Percentiles rank a stretch among this genome's conserved stretches.
Evolutionary conservation across 2,888 invertebrate species (phyloP).

Genomic region (Drosophila rubida): DNA sequence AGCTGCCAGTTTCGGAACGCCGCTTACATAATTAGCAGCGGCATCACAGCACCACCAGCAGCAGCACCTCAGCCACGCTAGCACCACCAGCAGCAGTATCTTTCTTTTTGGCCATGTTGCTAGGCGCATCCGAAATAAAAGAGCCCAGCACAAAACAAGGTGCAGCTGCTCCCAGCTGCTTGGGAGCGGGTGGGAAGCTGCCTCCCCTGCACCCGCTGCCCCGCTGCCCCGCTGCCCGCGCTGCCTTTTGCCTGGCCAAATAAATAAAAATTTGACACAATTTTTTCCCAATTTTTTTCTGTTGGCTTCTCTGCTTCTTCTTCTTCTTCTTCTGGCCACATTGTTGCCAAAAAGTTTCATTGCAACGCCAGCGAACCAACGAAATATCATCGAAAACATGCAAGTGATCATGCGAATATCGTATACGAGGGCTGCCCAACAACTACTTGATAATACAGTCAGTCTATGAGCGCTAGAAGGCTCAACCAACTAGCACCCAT

Average conservation of each 20-base stretch:
- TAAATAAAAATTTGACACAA: constrained; percentile 69
- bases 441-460: not conserved
- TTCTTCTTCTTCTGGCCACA: constrained; percentile 15
- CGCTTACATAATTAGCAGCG: constrained; percentile 71
- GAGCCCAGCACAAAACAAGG: constrained; percentile 62
- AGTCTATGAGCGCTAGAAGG: too few species aligned
- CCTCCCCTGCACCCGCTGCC: not conserved
- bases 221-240: not conserved
- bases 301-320: not conserved
- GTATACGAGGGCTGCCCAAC: constrained; percentile 26
- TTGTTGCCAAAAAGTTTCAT: constrained; percentile 40
- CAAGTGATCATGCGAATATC: constrained; percentile 49
- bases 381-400: constrained; percentile 70
- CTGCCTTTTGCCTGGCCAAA: constrained; percentile 36
- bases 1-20: constrained; percentile 78
- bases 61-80: constrained; percentile 6
- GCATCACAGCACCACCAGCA: constrained; percentile 32
- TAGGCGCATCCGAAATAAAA: constrained; percentile 65
- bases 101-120: constrained; percentile 57
- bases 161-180: constrained; percentile 55
- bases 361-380: constrained; percentile 29
- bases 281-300: constrained; percentile 31
- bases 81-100: too few species aligned
- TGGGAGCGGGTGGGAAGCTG: constrained; percentile 63
- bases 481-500: too few species aligned